A percentile compares a stretch with the other conserved stretches of the same genome.
Conservation (phyloP, 2,113 vertebrate species). For the Psilopsiagon aurifrons region DNA sequence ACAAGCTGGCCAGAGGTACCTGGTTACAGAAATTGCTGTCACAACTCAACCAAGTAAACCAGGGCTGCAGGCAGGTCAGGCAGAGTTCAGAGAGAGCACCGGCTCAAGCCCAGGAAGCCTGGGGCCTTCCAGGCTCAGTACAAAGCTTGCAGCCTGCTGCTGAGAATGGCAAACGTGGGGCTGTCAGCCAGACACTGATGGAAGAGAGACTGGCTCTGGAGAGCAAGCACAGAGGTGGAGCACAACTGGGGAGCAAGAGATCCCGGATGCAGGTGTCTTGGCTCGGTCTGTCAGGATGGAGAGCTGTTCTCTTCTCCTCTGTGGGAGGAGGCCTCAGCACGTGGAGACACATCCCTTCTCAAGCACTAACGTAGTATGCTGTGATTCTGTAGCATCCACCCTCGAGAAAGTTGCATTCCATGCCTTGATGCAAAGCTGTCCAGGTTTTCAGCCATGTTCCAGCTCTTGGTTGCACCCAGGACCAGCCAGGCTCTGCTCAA, state of each 20-base stretch:
- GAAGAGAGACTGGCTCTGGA: not conserved
- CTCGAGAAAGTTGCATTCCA: not conserved
- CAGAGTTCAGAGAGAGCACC: not conserved
- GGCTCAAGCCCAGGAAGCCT: not conserved
- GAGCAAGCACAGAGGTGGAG: constrained; percentile 5
- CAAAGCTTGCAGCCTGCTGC: not conserved
- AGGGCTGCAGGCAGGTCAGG: not conserved
- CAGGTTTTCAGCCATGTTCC: not conserved
- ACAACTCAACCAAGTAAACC: not conserved
- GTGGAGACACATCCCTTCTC: not conserved
- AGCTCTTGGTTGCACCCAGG: not conserved
- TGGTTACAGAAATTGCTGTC: constrained; percentile 10
- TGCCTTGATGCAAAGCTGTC: not conserved
- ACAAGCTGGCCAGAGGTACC: not conserved
- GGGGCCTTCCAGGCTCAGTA: not conserved
- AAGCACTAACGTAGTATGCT: not conserved
- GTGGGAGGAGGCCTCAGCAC: not conserved
- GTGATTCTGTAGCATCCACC: not conserved
- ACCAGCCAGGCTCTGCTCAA: not conserved
- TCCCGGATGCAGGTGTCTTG: constrained; percentile 42
- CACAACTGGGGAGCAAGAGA: not conserved
- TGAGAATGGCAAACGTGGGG: not conserved
- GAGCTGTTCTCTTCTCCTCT: not conserved
- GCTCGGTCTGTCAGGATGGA: not conserved
- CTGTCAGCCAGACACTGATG: not conserved